Base-by-base conservation (phyloP, 92 coral and sea anemone genomes). In the Scolanthus callimorphus region DNA sequence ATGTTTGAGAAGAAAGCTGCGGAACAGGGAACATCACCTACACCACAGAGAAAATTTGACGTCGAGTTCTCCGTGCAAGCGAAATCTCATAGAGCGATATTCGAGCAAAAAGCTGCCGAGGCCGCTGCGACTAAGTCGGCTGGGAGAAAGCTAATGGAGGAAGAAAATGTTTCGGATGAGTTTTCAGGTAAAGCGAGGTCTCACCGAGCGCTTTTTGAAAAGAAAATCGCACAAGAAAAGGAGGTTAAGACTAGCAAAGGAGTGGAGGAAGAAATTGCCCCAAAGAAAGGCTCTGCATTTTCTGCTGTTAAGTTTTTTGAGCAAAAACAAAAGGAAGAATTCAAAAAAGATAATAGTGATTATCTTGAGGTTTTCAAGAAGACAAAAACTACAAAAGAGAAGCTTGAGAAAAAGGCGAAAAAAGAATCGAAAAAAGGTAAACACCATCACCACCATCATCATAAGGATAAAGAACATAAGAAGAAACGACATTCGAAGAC, bases 181-280 rank as follows among this genome's bases (percentile, higher is more conserved):
- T 51, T 68, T 3, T 31, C 62, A 25, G 96, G 96, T 20, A 60
- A 63, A 25, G 90, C 96, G 13, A 73, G 58, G 41, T 80, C 90
- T 11, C 88, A 83, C 46, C 85, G 96, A 11, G 70, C 66, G 24
- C 73, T 87, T 46, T 87, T 87, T 59, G 90, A 87, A 55, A 75
- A 78, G 57, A 78, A 60, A 55, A 76, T 76, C 4, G 90, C 80
- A 2, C 90, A 87, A 51, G 96, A 82, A 52, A 71, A 77, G 12
- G 77, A 76, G 54, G 83, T 64, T 1, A 81, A 59, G 44, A 63
- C 88, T 10, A 60, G 73, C 17, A 60, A 62, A 12, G 69, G 69
- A 46, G 34, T 81, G 34, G 88, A 81, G 11, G 88, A 74, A 41
- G 83, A 81, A 49, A 59, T 60, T 21, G 71, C 73, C 0, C 88